phyloP scores from a whole-genome alignment of 2,113 vertebrate species.

The Neopipo cinnamomea region DNA sequence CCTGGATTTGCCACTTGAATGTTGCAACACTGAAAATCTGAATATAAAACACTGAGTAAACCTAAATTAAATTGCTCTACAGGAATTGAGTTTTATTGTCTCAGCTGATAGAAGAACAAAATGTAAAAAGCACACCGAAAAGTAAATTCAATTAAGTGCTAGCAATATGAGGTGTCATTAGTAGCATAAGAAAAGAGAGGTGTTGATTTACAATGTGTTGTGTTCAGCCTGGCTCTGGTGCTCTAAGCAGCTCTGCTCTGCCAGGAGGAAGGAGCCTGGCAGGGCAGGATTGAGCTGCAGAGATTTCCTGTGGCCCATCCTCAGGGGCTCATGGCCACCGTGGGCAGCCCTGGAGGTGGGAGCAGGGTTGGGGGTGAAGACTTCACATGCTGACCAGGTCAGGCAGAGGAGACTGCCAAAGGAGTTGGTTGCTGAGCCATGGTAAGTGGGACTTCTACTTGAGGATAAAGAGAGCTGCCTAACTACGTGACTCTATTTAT shows the following conservation, averaged over 20 bases:
- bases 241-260: not conserved
- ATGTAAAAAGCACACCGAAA: not conserved
- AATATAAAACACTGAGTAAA: not conserved
- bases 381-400: fast-evolving
- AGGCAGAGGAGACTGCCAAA: not conserved
- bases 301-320: not conserved
- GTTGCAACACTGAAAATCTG: not conserved
- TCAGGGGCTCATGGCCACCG: not conserved
- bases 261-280: not conserved
- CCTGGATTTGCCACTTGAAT: not conserved
- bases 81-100: slow-evolving; percentile 1
- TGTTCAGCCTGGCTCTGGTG: not conserved
- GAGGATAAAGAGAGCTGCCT: not conserved
- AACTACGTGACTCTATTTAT: not conserved
- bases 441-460: not conserved
- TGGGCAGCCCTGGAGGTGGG: not conserved
- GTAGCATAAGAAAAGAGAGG: not conserved
- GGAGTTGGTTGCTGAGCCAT: not conserved
- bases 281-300: not conserved
- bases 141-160: slow-evolving; percentile 2
- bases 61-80: not conserved
- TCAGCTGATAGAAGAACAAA: not conserved
- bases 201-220: not conserved
- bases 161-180: slow-evolving; percentile 6
- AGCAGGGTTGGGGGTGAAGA: not conserved